Evolutionary conservation across 2,113 vertebrate species (phyloP), one percentile per base, ranked within the genome.

Genomic region (Piaya cayana): DNA sequence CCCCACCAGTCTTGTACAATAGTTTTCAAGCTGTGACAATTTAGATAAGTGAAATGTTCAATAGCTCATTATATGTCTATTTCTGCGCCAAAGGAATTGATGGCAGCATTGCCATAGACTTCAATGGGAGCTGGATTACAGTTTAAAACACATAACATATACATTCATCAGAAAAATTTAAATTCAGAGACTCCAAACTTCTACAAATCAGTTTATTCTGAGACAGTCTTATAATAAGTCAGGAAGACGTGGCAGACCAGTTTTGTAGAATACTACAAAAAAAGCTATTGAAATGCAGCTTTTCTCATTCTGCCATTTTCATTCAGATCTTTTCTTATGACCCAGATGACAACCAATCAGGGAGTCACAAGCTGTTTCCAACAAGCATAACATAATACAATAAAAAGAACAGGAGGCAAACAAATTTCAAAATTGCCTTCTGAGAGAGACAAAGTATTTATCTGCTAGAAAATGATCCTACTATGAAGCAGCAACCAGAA

Each of bases 31-130:
- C 80, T 96, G 89, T 69, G 88, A 95, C 92, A 97, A 77, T 95
- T 97, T 92, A 94, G 91, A 72, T 90, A 95, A 96, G 90, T 86
- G 94, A 85, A 92, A 92, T 68, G 82, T 90, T 95, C 92, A 96
- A 94, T 77, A 92, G 67, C 70, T 96, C 87, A 95, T 96, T 94
- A 45, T 49, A 82, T 91, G 27, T 90, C 82, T 77, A 93, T 77
- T 96, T 91, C 82, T 69, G 74, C 70, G 69, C 26, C 60, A 47
- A 4, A 59, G 71, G 86, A 85, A 78, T n/a, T 75, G 91, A 87
- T 85, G 56, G 88, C 64, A 91, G 64, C 13, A 0, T 49, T 82
- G 70, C 84, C 70, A 79, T 2, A 36, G 65, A 68, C 70, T 93
- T 91, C 93, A 93, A 14, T 65, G 53, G 62, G 39, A 88, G n/a